Conservation (phyloP, 30 jellyfish, hydroid and myxozoan genomes). For the Hydractinia echinata region DNA sequence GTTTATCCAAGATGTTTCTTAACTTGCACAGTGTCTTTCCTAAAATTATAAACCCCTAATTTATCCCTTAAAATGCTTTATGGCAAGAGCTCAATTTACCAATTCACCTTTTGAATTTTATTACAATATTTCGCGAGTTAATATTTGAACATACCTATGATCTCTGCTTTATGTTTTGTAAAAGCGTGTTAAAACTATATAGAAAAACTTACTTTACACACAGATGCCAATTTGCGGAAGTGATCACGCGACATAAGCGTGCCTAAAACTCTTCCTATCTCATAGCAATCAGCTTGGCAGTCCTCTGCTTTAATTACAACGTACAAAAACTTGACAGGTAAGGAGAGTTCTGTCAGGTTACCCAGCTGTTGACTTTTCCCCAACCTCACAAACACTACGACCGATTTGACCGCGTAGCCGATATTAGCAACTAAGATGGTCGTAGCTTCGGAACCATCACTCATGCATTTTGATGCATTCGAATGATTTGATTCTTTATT, state of each 20-base stretch:
- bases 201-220: conserved; percentile 45
- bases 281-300: conserved; percentile 31
- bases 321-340: conserved; percentile 63
- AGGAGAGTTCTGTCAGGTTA: conserved; percentile 44
- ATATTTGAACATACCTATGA: no score
- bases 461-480: conserved; percentile 7
- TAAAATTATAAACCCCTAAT: no score
- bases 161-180: no score
- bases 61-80: no score
- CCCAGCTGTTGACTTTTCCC: conserved; percentile 36
- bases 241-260: conserved; percentile 49
- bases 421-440: conserved; percentile 56
- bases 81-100: no score
- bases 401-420: conserved; percentile 41
- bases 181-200: no score
- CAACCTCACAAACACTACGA: conserved; percentile 50
- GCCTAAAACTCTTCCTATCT: conserved; percentile 65
- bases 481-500: neutral
- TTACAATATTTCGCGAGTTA: no score
- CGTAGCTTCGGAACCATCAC: conserved; percentile 54
- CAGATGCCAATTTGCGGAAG: conserved; percentile 47
- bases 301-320: conserved; percentile 59
- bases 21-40: no score
- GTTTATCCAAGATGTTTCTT: no score
- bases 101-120: no score